Evolutionary conservation across 2,113 vertebrate genomes (phyloP).

Genomic region (Tenebrosternarchus preto): DNA sequence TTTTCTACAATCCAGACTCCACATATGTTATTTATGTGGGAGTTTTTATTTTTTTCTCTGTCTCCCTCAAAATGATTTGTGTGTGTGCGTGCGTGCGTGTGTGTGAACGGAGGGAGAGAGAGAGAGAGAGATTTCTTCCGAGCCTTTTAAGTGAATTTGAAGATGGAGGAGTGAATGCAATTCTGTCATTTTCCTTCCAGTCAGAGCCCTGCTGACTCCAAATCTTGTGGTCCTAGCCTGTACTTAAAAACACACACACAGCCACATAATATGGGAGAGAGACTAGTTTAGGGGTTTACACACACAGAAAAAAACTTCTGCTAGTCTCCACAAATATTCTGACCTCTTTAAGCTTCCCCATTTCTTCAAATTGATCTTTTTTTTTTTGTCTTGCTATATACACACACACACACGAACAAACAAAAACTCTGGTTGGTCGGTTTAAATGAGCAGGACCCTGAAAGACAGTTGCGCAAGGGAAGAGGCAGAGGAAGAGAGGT

Average conservation of each 20-base stretch:
- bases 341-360: not conserved
- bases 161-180: not conserved
- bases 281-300: not conserved
- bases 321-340: not conserved
- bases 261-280: conserved; percentile 22
- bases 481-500: not conserved
- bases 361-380: too few species aligned
- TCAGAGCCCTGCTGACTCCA: conserved; percentile 10
- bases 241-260: conserved; percentile 24
- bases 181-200: conserved; percentile 39
- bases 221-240: conserved; percentile 19
- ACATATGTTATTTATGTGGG: not conserved
- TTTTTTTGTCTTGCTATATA: too few species aligned
- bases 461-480: not conserved
- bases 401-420: conserved; percentile 1
- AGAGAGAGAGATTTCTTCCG: not conserved
- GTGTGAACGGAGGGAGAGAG: not conserved
- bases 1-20: not conserved
- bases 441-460: conserved; percentile 47
- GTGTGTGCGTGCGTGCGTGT: conserved; percentile 11
- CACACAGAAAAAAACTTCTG: not conserved
- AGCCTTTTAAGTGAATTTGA: conserved; percentile 28
- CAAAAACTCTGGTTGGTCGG: conserved; percentile 39
- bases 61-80: conserved; percentile 7
- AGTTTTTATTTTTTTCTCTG: not conserved